A percentile compares a stretch with the other conserved stretches of the same genome.
phyloP scores from a whole-genome alignment of 2,797 vertebrate species.

The Podarcis siculus region DNA sequence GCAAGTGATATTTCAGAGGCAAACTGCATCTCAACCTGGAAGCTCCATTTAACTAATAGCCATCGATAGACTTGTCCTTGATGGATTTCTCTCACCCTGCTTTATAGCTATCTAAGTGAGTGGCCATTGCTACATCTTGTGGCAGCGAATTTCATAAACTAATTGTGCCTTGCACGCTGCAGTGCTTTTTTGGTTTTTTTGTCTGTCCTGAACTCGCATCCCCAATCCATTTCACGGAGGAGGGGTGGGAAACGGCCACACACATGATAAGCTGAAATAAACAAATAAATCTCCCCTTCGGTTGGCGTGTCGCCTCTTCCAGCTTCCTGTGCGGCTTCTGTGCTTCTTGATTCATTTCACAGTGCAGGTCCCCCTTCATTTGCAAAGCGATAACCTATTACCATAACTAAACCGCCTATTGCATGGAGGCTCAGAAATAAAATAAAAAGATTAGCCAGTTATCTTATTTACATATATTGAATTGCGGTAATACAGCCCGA shows the following conservation, averaged over 20 bases:
- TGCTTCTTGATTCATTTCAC: slow-evolving; percentile 82
- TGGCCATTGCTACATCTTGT: background rate
- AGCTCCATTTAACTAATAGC: background rate
- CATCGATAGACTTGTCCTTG: background rate
- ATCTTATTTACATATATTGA: slow-evolving; percentile 89
- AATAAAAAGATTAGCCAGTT: slow-evolving; percentile 89
- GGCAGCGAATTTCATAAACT: background rate
- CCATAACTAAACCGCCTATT: slow-evolving; percentile 85
- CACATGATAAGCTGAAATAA: background rate
- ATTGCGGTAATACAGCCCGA: slow-evolving; percentile 89
- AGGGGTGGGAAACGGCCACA: background rate
- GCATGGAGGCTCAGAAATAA: slow-evolving; percentile 85
- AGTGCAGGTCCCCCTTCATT: slow-evolving; percentile 82
- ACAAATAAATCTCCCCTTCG: slow-evolving; percentile 36
- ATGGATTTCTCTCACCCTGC: background rate
- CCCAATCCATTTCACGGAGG: background rate
- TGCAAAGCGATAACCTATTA: slow-evolving; percentile 86
- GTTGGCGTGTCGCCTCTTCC: slow-evolving; percentile 67
- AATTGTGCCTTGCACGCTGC: background rate
- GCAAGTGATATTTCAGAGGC: background rate
- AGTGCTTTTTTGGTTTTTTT: background rate
- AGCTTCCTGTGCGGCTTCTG: slow-evolving; percentile 76
- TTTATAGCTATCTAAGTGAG: background rate
- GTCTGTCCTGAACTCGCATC: background rate
- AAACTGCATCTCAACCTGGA: background rate